These are phyloP conservation scores for Maccullochella peelii DNA, from an alignment of 2,113 vertebrate species.

Conservation along the genomic window DNA sequence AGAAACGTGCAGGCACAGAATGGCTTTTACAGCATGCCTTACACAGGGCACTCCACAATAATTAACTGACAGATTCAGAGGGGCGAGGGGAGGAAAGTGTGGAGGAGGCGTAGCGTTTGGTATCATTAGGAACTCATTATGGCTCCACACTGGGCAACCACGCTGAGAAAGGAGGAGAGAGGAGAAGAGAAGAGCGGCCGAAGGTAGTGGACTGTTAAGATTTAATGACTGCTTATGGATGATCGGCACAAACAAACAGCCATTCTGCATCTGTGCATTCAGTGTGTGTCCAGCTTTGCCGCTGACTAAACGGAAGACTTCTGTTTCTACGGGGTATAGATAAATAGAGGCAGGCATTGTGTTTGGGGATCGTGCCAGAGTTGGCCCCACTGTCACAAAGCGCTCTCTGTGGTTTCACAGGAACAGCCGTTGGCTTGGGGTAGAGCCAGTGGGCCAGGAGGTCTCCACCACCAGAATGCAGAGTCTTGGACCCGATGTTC, in stretches of 20 bases:
- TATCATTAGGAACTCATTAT: constrained; percentile 72
- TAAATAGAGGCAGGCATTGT: constrained; percentile 77
- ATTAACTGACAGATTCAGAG: constrained; percentile 38
- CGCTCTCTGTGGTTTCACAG: constrained; percentile 74
- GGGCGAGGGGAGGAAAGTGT: constrained; percentile 5
- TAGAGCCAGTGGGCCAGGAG: constrained; percentile 55
- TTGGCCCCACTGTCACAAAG: constrained; percentile 78
- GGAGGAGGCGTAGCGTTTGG: constrained; percentile 41
- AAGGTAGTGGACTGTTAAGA: constrained; percentile 71
- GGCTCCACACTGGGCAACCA: constrained; percentile 6
- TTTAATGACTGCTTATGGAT: constrained; percentile 71
- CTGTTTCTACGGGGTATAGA: constrained; percentile 44
- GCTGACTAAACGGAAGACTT: constrained; percentile 69
- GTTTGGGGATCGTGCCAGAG: constrained; percentile 51
- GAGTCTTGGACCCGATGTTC: constrained; percentile 62
- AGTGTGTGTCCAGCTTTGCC: constrained; percentile 26
- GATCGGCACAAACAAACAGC: constrained; percentile 62
- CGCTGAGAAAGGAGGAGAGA: constrained; percentile 7
- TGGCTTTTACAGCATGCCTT: constrained; percentile 34
- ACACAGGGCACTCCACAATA: constrained; percentile 32
- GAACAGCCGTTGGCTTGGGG: constrained; percentile 60
- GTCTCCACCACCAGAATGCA: constrained; percentile 46
- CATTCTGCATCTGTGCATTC: constrained; percentile 50
- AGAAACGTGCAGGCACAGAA: background rate
- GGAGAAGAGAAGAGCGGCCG: constrained; percentile 11